Conservation (phyloP, 1,140 invertebrate genomes). For the Caenorhabditis latens region DNA sequence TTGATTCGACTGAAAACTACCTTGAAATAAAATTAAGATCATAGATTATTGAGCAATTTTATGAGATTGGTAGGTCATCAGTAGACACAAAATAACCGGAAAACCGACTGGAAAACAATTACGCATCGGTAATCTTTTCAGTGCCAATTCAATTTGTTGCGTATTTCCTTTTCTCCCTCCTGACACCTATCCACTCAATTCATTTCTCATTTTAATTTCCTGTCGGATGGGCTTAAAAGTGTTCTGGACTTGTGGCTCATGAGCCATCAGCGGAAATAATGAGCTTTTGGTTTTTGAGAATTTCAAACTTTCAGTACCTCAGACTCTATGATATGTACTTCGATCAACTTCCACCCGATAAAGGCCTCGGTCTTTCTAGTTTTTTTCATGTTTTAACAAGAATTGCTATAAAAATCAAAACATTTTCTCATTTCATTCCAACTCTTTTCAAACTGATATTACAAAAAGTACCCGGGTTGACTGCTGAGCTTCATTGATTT, state of each 20-base stretch:
- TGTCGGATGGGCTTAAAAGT: neutral
- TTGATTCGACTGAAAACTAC: too few relatives aligned
- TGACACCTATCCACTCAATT: neutral
- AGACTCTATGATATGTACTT: too few relatives aligned
- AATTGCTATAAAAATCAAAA: too few relatives aligned
- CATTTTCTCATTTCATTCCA: too few relatives aligned
- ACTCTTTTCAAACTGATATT: too few relatives aligned
- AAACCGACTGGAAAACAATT: slow-evolving; percentile 34
- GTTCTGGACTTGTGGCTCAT: neutral
- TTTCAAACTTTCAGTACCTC: too few relatives aligned
- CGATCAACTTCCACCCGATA: too few relatives aligned
- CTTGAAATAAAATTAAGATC: too few relatives aligned
- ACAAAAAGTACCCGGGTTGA: too few relatives aligned
- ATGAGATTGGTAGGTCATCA: neutral
- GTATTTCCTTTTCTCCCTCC: neutral
- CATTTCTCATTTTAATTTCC: slow-evolving; percentile 7
- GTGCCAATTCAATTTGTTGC: slow-evolving; percentile 8
- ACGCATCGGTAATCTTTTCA: slow-evolving; percentile 38
- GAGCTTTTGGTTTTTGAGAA: neutral
- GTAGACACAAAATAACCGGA: neutral
- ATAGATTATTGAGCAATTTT: slow-evolving; percentile 10
- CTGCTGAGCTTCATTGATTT: too few relatives aligned
- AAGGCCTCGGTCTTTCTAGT: too few relatives aligned
- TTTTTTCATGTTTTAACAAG: too few relatives aligned
- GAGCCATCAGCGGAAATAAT: neutral